Evolutionary conservation across 2,888 invertebrate genomes (phyloP), one percentile per base, ranked within the genome.

Genomic region (Acronicta aceris): DNA sequence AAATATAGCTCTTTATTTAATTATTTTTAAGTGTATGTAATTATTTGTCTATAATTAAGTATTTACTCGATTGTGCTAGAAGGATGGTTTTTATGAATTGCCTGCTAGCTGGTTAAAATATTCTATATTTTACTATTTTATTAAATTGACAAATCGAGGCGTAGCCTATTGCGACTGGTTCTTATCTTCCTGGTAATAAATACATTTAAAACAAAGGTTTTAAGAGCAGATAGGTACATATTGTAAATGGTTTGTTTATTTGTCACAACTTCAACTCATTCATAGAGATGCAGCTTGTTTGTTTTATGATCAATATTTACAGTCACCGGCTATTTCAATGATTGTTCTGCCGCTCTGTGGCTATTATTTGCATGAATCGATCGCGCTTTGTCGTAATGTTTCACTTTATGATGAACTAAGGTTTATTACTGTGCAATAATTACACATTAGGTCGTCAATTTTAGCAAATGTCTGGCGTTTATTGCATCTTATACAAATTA

Each of bases 251-350:
- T 55, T 27, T 67, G 41, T 73, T 67, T 46, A 33, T 66, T 21
- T 36, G 42, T 33, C 27, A 42, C 63, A 49, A 38, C 49, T 54
- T 45, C 13, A n/a, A 54, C 12, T 13, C 25, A 70, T 64, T 67
- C 49, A 67, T 59, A 7, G 25, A 59, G 55, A 46, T 55, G 50
- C 58, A 59, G 51, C 21, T n/a, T 66, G 43, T 71, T 57, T 69
- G 33, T 38, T 49, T 60, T 65, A 46, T 15, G 21, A 36, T 58
- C 52, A 72, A 62, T 75, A 62, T 72, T 75, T 53, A 46, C 71
- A 47, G 59, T 65, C 57, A 50, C 38, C 30, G 46, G 55, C n/a
- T 47, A 48, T 64, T 15, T 55, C 54, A 48, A 75, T 61, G 33
- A 75, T 75, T 62, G 47, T 49, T 54, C 15, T 40, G 41, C 33